Conservation (phyloP, 1,140 invertebrate species). For the Campoletis sonorensis region DNA sequence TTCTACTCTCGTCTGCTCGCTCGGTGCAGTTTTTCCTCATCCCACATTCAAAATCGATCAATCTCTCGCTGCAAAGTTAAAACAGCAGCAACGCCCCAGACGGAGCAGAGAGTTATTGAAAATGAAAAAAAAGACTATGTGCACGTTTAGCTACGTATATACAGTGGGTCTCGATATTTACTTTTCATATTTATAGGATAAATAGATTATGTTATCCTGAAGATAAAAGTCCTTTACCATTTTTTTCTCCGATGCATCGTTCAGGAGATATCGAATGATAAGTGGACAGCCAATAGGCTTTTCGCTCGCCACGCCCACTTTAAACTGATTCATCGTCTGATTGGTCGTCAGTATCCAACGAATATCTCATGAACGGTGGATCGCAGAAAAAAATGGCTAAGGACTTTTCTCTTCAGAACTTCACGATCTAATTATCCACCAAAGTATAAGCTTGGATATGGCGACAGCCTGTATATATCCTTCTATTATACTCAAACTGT, state of each 20-base stretch:
- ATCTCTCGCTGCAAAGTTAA: conserved; percentile 39
- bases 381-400: not conserved
- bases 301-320: too few species aligned
- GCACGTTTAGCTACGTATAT: not conserved
- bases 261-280: too few species aligned
- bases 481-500: not conserved
- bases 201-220: not conserved
- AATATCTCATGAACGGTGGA: not conserved
- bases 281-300: too few species aligned
- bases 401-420: not conserved
- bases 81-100: conserved; percentile 29
- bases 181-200: not conserved
- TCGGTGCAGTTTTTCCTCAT: conserved; percentile 36
- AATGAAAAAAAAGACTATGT: not conserved
- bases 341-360: too few species aligned
- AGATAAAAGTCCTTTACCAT: too few species aligned
- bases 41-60: not conserved
- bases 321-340: too few species aligned
- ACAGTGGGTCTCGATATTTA: too few species aligned
- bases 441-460: not conserved
- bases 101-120: conserved; percentile 26
- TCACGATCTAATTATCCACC: not conserved
- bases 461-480: not conserved
- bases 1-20: conserved; percentile 30
- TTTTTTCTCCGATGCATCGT: too few species aligned